Base-by-base conservation (phyloP, 1,140 invertebrate species). In the Zaprionus inermis region DNA sequence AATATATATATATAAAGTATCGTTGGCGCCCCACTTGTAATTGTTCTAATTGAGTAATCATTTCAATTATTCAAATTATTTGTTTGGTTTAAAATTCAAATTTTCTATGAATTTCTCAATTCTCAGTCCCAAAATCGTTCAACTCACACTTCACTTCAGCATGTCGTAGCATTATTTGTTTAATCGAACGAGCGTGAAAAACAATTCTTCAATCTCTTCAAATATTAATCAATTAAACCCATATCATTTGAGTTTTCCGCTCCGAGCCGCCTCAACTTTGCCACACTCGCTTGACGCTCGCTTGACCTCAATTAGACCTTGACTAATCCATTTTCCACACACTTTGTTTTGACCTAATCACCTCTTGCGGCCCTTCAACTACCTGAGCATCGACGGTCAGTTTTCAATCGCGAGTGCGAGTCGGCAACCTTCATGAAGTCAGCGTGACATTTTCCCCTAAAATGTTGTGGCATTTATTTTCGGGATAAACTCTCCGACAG, bases 281-380 rank as follows among this genome's bases (percentile, higher is more conserved):
- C 44, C 72, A 64, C 59, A 52, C 32, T 58, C 58, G 22, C 36
- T 64, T 60, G 56, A 56, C 71, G 36, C 5, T 46, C 78, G 79
- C 56, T 86, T 89, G 83, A 86, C 83, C 83, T 83, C 84, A 79
- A 86, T 86, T 86, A 88, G 76, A 64, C 55, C 83, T 22, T 54
- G 68, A 61, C 83, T 79, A 86, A 86, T 86, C 66, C 83, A 58
- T 69, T 78, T 83, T 79, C 56, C 79, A 79, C 77, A 69, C 74
- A 57, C 70, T 73, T 65, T 77, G 72, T 76, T 73, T 58, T 79
- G 65, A 79, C 76, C 83, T 79, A 79, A 83, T 83, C 82, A 79
- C 76, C 82, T 86, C 55, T 61, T 61, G 54, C 78, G 64, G 71
- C 64, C 38, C 38, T 16, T 34, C 65, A 9, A 20, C 72, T 88